A percentile compares a stretch with the other conserved stretches of the same genome.
Evolutionary conservation across 2,797 vertebrate species (phyloP).

Genomic region (Threskiornis aethiopicus): DNA sequence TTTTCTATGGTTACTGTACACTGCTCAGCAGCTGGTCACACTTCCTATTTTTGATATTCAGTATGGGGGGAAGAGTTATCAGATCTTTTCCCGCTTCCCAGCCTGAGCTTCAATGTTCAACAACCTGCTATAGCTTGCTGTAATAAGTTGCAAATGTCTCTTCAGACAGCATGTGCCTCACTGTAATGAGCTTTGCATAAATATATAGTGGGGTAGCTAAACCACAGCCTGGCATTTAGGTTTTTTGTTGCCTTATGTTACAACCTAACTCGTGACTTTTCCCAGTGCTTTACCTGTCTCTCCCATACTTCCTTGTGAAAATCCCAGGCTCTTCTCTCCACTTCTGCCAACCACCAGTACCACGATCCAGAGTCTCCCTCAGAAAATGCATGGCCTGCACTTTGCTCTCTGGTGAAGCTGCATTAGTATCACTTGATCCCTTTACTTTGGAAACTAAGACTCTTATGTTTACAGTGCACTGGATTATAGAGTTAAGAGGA

Average conservation of each 20-base stretch:
- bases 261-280: neutral
- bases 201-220: neutral
- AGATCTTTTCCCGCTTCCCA: neutral
- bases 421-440: neutral
- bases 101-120: neutral
- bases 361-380: neutral
- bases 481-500: neutral
- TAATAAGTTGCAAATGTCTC: neutral
- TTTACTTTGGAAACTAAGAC: neutral
- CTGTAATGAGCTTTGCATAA: neutral
- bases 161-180: neutral
- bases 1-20: neutral
- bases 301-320: neutral
- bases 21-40: neutral
- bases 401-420: neutral
- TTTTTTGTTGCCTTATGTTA: neutral
- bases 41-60: neutral
- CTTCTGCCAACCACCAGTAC: neutral
- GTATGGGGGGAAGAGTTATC: neutral
- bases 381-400: neutral
- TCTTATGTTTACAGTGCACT: neutral
- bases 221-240: neutral
- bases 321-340: accelerated
- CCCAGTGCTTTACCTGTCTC: neutral
- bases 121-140: neutral